Evolutionary conservation across 1,140 invertebrate species (phyloP).

Genomic region (Nixonia krombeini): DNA sequence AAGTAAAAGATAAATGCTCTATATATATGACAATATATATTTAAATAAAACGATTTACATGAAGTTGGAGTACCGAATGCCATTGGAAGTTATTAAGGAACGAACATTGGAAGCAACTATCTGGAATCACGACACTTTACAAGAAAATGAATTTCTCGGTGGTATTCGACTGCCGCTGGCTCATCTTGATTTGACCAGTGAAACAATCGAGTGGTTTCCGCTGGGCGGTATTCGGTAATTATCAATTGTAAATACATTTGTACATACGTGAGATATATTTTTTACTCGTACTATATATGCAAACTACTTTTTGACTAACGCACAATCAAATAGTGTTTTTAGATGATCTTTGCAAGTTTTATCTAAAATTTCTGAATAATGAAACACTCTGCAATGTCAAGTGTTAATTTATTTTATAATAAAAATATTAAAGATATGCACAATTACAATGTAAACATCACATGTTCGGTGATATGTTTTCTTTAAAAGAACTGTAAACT

Average conservation of each 20-base stretch:
- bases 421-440: too few species aligned
- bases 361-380: too few species aligned
- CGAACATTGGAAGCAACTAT: constrained; percentile 90
- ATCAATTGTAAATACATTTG: constrained; percentile 32
- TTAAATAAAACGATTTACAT: too few species aligned
- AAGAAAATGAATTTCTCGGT: constrained; percentile 95
- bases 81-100: constrained; percentile 83
- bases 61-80: constrained; percentile 90
- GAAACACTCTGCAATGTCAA: too few species aligned
- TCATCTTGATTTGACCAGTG: constrained; percentile 80
- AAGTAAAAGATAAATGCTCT: too few species aligned
- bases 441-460: too few species aligned
- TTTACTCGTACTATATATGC: too few species aligned
- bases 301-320: neutral
- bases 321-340: neutral
- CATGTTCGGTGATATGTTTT: too few species aligned
- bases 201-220: constrained; percentile 86
- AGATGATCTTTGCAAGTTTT: neutral
- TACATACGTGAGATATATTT: too few species aligned
- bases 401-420: too few species aligned
- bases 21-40: too few species aligned
- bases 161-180: constrained; percentile 85
- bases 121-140: constrained; percentile 95
- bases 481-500: too few species aligned
- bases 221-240: constrained; percentile 74